Percentiles rank a stretch among this genome's conserved stretches.
phyloP scores from a whole-genome alignment of 2,888 invertebrate genomes.

The Drosophila suboccidentalis region DNA sequence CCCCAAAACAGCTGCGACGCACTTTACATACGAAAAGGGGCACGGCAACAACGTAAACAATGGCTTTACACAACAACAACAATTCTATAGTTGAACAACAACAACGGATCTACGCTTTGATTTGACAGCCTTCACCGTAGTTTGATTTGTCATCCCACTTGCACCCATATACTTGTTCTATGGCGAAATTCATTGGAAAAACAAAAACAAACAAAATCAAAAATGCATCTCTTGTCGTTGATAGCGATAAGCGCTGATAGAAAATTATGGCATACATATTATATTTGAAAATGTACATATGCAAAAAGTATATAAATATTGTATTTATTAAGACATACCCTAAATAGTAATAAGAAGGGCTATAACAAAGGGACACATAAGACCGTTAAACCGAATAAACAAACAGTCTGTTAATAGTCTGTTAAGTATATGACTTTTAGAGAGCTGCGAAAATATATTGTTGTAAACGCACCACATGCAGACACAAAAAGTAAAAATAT shows the following conservation, averaged over 20 bases:
- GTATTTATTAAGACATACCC: background rate
- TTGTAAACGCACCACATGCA: constrained; percentile 8
- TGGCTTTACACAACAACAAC: constrained; percentile 9
- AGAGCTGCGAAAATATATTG: background rate
- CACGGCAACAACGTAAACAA: constrained; percentile 49
- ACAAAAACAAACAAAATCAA: constrained; percentile 5
- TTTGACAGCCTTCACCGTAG: constrained; percentile 7
- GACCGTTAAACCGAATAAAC: background rate
- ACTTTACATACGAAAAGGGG: constrained; percentile 56
- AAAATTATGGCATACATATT: constrained; percentile 7
- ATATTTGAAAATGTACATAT: background rate
- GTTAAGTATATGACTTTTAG: constrained; percentile 2
- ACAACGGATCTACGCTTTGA: constrained; percentile 18
- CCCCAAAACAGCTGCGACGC: constrained; percentile 56
- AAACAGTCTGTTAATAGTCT: constrained; percentile 28
- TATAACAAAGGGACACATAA: background rate
- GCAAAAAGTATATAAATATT: constrained; percentile 5
- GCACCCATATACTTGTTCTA: constrained; percentile 7
- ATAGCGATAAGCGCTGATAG: constrained; percentile 41
- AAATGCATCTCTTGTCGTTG: constrained; percentile 8
- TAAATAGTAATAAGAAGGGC: constrained; percentile 4
- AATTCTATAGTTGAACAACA: constrained; percentile 4
- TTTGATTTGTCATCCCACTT: constrained; percentile 23
- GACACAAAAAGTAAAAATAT: background rate
- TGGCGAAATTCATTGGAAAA: constrained; percentile 31